Evolutionary conservation across 2,797 vertebrate genomes (phyloP), one percentile per base, ranked within the genome.

Genomic region (Philypnodon macrostomus): DNA sequence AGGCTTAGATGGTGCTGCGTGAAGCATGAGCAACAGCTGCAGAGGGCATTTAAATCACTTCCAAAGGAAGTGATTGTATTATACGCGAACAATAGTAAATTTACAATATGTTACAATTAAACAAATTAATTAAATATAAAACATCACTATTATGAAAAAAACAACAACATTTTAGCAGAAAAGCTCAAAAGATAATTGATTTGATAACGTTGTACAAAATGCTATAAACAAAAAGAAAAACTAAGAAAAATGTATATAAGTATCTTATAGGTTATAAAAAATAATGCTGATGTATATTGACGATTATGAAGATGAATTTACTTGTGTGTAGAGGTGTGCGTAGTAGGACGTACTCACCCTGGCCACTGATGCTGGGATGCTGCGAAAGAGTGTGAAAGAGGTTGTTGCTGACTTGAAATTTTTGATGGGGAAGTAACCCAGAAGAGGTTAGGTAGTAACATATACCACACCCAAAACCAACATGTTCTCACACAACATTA

Each of bases 371-470:
- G 57, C n/a, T n/a, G 6, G 49, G 79, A 75, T 80, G 79, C 58
- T 79, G 53, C n/a, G n/a, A 59, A 30, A 36, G 32, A 69, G 32
- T 69, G 29, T 58, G 59, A 54, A 44, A 37, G 27, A 62, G 40
- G 48, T 38, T 41, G 48, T 39, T 5, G 16, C 58, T 68, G 29
- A 63, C 41, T 36, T 44, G 30, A 75, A 65, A 69, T 52, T 70
- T 76, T 69, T 75, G 52, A 80, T 76, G 62, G 76, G 88, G 87
- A 90, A 90, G 86, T 82, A 70, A 54, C 35, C 16, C 29, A 24
- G 26, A 53, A 14, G 32, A 19, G 59, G 27, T 54, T 47, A 73
- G 54, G 31, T 47, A n/a, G 39, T 53, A 34, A 38, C 33, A 30
- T 5, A 6, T 16, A 70, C 72, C 66, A 65, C 73, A 84, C 80